Conservation (phyloP, 1,140 invertebrate genomes). For the Melanaphis sacchari region DNA sequence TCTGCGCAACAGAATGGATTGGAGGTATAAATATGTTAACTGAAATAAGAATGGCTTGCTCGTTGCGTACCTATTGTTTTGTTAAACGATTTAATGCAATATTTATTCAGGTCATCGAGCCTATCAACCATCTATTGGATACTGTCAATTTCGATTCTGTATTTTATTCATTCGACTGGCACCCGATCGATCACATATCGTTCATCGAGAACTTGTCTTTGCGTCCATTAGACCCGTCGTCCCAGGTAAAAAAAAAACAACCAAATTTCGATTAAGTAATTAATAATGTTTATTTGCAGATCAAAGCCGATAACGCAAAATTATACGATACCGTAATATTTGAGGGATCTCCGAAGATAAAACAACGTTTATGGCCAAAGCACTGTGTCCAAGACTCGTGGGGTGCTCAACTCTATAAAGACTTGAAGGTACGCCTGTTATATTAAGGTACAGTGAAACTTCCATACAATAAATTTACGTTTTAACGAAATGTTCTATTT, state of each 20-base stretch:
- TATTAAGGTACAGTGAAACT: background rate
- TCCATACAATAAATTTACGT: background rate
- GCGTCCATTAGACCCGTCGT: conserved; percentile 73
- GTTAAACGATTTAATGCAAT: background rate
- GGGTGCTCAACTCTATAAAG: conserved; percentile 92
- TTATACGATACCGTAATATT: conserved; percentile 92
- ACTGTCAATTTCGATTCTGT: conserved; percentile 87
- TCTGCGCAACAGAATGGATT: conserved; percentile 89
- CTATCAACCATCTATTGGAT: conserved; percentile 89
- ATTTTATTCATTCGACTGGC: conserved; percentile 98
- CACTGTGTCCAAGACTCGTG: conserved; percentile 95
- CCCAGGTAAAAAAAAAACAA: conserved; percentile 66
- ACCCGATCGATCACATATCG: conserved; percentile 94
- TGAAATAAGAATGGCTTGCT: background rate
- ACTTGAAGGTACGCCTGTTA: conserved; percentile 76
- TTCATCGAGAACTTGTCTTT: conserved; percentile 90
- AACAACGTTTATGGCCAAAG: conserved; percentile 90
- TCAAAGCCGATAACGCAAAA: conserved; percentile 73
- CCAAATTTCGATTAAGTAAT: background rate
- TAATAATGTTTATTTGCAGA: conserved; percentile 48
- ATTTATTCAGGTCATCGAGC: conserved; percentile 76
- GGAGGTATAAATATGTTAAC: conserved; percentile 69
- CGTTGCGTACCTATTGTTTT: background rate
- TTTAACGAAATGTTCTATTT: background rate
- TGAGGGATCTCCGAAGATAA: conserved; percentile 80